Evolutionary conservation across 2,113 vertebrate species (phyloP).

Genomic region (Corythornis vintsioides): DNA sequence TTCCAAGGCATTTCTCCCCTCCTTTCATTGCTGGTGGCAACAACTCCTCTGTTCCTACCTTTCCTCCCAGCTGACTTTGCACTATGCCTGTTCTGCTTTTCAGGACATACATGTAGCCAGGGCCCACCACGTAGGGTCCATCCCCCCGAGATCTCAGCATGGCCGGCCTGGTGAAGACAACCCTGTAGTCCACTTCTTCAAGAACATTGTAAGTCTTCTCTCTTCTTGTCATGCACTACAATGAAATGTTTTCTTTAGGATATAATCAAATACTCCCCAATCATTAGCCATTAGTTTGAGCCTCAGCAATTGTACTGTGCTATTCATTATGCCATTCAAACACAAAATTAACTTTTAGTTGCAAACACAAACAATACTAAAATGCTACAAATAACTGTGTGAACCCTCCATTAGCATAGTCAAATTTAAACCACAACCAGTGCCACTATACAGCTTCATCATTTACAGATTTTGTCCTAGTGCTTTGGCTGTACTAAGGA

Average conservation of each 20-base stretch:
- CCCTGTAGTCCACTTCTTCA: slow-evolving; percentile 96
- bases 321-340: background rate
- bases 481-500: no score
- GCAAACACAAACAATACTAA: no score
- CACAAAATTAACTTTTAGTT: background rate
- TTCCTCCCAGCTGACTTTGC: background rate
- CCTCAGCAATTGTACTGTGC: background rate
- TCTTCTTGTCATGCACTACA: background rate
- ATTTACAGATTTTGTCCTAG: no score
- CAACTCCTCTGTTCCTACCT: background rate
- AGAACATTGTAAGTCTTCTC: slow-evolving; percentile 89
- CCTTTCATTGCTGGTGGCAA: background rate
- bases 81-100: slow-evolving; percentile 18
- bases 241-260: background rate
- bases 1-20: background rate
- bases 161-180: slow-evolving; percentile 89
- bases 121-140: slow-evolving; percentile 81
- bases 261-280: background rate
- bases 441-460: no score
- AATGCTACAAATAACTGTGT: no score
- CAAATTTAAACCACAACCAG: no score
- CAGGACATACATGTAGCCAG: slow-evolving; percentile 78
- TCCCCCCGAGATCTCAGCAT: slow-evolving; percentile 87
- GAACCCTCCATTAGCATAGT: no score
- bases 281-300: background rate